phyloP scores from a whole-genome alignment of 2,797 vertebrate genomes.

The Poecilia gillii region DNA sequence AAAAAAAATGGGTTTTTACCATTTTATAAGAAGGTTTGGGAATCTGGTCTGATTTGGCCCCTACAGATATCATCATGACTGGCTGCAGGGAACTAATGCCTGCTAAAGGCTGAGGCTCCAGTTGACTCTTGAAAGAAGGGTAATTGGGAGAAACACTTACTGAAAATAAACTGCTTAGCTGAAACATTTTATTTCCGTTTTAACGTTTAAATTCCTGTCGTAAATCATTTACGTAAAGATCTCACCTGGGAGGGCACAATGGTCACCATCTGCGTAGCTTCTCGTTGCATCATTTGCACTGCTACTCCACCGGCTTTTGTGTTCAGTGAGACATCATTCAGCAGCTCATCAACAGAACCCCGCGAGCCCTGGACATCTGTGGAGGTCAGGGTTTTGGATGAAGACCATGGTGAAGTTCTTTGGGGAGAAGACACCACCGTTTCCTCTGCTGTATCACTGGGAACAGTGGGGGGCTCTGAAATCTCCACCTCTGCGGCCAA shows the following conservation, averaged over 20 bases:
- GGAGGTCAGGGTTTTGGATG: slow-evolving; percentile 21
- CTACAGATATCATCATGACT: slow-evolving; percentile 91
- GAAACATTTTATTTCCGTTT: not conserved
- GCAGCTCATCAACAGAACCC: slow-evolving; percentile 19
- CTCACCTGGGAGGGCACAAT: slow-evolving; percentile 80
- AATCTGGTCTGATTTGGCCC: slow-evolving; percentile 82
- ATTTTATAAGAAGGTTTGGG: slow-evolving; percentile 89
- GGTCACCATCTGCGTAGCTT: slow-evolving; percentile 75
- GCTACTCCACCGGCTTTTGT: slow-evolving; percentile 70
- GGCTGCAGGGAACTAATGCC: slow-evolving; percentile 84
- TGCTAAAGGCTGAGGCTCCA: slow-evolving; percentile 81
- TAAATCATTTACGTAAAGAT: not conserved
- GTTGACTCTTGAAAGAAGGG: slow-evolving; percentile 79
- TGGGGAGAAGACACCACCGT: slow-evolving; percentile 53
- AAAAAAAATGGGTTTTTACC: slow-evolving; percentile 73
- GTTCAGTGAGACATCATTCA: slow-evolving; percentile 81
- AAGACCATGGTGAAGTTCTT: slow-evolving; percentile 75
- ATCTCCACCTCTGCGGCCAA: slow-evolving; percentile 78
- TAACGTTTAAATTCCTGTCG: not conserved
- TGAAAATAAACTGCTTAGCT: not conserved
- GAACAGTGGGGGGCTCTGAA: slow-evolving; percentile 82
- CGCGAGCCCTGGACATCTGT: slow-evolving; percentile 26
- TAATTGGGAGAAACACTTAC: slow-evolving; percentile 7
- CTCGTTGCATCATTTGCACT: slow-evolving; percentile 72
- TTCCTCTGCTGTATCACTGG: slow-evolving; percentile 82